Evolutionary conservation across 2,113 vertebrate species (phyloP).

Genomic region (Oncorhynchus gorbuscha): DNA sequence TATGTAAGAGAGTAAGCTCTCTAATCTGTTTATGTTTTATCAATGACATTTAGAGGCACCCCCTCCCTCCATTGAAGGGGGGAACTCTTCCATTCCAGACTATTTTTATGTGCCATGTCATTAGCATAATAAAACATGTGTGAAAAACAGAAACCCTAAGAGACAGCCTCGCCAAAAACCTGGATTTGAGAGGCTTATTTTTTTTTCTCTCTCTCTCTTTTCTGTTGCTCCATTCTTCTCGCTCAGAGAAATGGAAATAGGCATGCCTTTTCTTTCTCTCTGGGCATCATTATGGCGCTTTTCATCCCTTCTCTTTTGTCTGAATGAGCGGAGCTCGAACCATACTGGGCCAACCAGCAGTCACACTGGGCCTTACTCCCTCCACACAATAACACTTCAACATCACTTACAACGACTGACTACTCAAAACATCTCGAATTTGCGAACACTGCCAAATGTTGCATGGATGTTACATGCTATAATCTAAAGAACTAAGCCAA

Average conservation of each 20-base stretch:
- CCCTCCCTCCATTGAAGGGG: slow-evolving; percentile 45
- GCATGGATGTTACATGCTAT: slow-evolving; percentile 57
- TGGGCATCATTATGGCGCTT: slow-evolving; percentile 71
- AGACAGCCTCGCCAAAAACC: slow-evolving; percentile 69
- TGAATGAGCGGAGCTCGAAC: slow-evolving; percentile 29
- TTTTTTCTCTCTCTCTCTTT: slow-evolving; percentile 65
- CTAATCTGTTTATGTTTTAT: slow-evolving; percentile 55
- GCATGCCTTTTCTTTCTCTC: slow-evolving; percentile 71
- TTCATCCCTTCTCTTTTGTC: slow-evolving; percentile 72
- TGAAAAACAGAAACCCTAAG: slow-evolving; percentile 69
- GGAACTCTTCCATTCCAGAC: slow-evolving; percentile 53
- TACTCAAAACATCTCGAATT: neutral
- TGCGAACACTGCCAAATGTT: slow-evolving; percentile 41
- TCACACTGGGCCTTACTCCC: slow-evolving; percentile 16
- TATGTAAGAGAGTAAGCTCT: slow-evolving; percentile 19
- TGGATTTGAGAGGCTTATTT: slow-evolving; percentile 73
- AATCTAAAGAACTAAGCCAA: slow-evolving; percentile 51
- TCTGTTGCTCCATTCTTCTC: slow-evolving; percentile 68
- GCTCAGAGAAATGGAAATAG: slow-evolving; percentile 68
- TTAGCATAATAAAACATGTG: slow-evolving; percentile 76
- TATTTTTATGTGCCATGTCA: slow-evolving; percentile 63
- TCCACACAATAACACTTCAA: slow-evolving; percentile 1
- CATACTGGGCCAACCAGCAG: slow-evolving; percentile 19
- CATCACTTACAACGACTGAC: slow-evolving; percentile 40
- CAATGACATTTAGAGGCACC: slow-evolving; percentile 52